Base-by-base conservation (phyloP, 2,113 vertebrate species). In the Riparia riparia region DNA sequence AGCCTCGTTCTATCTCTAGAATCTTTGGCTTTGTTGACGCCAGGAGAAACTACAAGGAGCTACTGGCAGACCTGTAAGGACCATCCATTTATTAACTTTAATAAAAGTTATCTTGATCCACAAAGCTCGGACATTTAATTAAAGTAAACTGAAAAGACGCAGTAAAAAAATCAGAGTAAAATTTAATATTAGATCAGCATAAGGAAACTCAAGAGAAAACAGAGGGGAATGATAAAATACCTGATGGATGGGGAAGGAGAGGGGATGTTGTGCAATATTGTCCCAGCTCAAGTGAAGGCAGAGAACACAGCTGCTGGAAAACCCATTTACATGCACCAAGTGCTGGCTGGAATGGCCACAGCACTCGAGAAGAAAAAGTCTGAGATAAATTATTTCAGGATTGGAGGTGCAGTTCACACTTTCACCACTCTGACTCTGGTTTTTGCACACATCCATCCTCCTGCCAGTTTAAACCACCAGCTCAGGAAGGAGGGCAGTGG, bases 51-150 rank as follows among this genome's bases (percentile, higher is more conserved):
- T 77, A 41, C 44, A 70, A 77, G 63, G 32, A 86, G 37, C 83
- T 78, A 60, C 31, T 39, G 66, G 54, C 37, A 90, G 53, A 72
- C 76, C 66, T 85, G 37, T 45, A 53, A 88, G 79, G 82, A 50
- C 41, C 13, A 37, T 29, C 42, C 51, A 47, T 87, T 94, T 82
- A 90, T 90, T 87, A 82, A 47, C 57, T 93, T 94, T 68, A 76
- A 93, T 94, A 80, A 65, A 93, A 95, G 49, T 82, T 85, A 65
- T 50, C 57, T 41, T 57, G n/a, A 87, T 56, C 65, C 70, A 57
- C 57, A 41, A 91, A 31, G 74, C 49, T 90, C 37, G 49, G 57
- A 60, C 2, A 3, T 71, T 88, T 93, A 92, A 96, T 93, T 94
- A 93, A 91, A 92, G 49, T 32, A 71, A 90, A 58, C 26, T 13